Base-by-base conservation (phyloP, 2,113 vertebrate genomes). In the Pachyramphus minor region DNA sequence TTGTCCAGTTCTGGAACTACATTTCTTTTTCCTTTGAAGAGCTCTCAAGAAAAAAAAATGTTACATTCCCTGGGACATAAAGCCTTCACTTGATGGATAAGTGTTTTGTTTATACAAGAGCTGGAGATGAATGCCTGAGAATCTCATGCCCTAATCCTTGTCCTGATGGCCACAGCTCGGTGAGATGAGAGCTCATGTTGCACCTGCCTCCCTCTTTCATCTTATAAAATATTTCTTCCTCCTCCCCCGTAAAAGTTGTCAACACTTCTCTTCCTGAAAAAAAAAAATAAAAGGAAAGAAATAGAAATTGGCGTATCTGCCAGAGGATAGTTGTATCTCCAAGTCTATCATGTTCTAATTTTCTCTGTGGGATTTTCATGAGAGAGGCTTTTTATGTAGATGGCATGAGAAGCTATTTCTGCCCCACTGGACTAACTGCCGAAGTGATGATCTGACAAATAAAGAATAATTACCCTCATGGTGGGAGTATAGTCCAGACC, bases 21-120 rank as follows among this genome's bases (percentile, higher is more conserved):
- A 41, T 47, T 89, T 56, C 12, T 50, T 52, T 84, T 94, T 74
- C 58, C 73, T 94, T 77, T 92, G 88, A 95, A 90, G 75, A 77
- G 45, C 19, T 58, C 37, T 76, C 25, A 69, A 76, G 74, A 76
- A 89, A 56, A 92, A 92, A 92, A 92, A 89, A 67, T 30, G 33
- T n/a, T 89, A 37, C 60, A 59, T 87, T 91, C 53, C 31, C 50
- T 88, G 69, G 83, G 59, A 91, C n/a, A 93, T 62, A 79, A 95
- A 89, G 28, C 20, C 49, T 89, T 91, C 82, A 49, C 58, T 85
- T 62, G 53, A 64, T 64, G 55, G 59, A 72, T 91, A 89, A 87
- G 31, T 62, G 13, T 56, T 82, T 75, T 96, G 44, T 95, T 95
- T 94, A 83, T 69, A 64, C 23, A 95, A 80, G 66, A 64, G 25